Evolutionary conservation across 30 jellyfish, hydroid and myxozoan species (phyloP).

Genomic region (Nemopilema nomurai): DNA sequence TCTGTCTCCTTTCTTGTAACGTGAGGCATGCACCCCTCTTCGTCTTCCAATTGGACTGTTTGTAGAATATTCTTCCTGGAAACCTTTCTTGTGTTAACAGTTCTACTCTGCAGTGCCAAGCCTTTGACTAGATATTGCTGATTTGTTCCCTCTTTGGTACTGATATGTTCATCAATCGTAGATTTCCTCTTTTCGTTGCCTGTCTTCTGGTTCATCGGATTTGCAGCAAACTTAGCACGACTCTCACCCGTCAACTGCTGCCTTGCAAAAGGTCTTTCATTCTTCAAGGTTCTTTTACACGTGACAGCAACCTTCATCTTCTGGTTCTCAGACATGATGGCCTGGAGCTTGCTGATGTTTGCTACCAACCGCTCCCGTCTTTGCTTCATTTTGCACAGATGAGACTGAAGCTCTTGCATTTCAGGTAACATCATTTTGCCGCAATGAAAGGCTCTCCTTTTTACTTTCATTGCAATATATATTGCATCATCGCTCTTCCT

Average conservation of each 20-base stretch:
- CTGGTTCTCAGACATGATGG: not conserved
- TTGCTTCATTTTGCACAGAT: not conserved
- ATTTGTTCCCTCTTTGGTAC: not conserved
- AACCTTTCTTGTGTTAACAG: not conserved
- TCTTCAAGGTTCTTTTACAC: not conserved
- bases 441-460: not conserved
- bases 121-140: too few species aligned
- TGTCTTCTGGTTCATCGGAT: not conserved
- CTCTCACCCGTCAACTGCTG: not conserved
- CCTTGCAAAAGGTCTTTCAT: not conserved
- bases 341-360: not conserved
- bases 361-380: not conserved
- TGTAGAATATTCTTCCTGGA: too few species aligned
- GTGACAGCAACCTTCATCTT: not conserved
- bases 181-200: not conserved
- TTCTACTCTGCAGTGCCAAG: not conserved
- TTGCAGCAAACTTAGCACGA: not conserved
- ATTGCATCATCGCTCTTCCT: not conserved
- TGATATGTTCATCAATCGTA: not conserved
- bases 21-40: too few species aligned
- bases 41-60: too few species aligned
- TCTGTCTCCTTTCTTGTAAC: not conserved
- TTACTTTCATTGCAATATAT: not conserved
- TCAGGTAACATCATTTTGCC: not conserved
- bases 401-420: not conserved